phyloP scores from a whole-genome alignment of 2,888 invertebrate genomes.

The Leptura quadrifasciata region DNA sequence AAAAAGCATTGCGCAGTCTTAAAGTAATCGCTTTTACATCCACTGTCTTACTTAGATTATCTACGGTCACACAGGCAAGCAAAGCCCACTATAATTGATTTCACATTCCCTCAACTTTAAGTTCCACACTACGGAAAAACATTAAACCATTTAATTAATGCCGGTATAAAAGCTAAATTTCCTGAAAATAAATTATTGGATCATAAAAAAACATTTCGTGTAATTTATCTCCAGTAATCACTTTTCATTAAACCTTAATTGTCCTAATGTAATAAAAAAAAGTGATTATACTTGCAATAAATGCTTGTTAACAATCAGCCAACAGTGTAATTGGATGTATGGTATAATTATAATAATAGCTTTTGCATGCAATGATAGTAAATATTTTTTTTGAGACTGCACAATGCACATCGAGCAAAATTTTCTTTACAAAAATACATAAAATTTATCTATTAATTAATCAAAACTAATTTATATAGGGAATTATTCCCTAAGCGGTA shows the following conservation, averaged over 20 bases:
- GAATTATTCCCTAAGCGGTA: too few species aligned
- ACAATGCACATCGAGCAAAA: too few species aligned
- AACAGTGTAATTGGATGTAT: neutral
- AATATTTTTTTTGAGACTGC: neutral
- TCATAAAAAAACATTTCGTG: neutral
- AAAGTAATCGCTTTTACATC: neutral
- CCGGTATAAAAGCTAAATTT: neutral
- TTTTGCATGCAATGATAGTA: neutral
- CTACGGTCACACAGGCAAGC: neutral
- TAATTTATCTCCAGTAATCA: conserved; percentile 9
- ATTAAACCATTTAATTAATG: neutral
- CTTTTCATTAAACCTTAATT: conserved; percentile 3
- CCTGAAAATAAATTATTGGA: conserved; percentile 18
- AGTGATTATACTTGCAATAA: conserved; percentile 1
- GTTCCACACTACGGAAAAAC: neutral
- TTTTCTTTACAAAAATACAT: too few species aligned
- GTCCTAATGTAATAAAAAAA: neutral
- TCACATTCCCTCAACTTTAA: conserved; percentile 5
- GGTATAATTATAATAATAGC: neutral
- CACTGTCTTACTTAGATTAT: neutral
- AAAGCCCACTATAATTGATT: conserved; percentile 5
- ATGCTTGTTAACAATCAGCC: neutral
- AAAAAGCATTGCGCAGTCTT: neutral
- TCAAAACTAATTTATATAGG: too few species aligned
- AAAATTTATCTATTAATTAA: too few species aligned